Evolutionary conservation across 2,113 vertebrate genomes (phyloP).

Genomic region (Pelodiscus sinensis): DNA sequence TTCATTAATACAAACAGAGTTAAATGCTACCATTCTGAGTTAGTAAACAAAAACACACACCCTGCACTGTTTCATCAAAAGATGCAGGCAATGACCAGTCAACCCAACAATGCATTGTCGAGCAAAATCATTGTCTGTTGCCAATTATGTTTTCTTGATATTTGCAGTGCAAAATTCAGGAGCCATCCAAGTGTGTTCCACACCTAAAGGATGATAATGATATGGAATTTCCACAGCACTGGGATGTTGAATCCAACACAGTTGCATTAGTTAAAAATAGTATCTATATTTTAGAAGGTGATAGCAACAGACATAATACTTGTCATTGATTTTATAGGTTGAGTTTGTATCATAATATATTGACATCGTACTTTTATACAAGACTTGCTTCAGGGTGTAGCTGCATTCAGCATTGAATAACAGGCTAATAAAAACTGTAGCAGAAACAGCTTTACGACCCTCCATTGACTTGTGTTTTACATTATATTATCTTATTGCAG

Average conservation of each 20-base stretch:
- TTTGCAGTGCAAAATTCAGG: conserved; percentile 11
- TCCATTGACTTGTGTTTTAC: conserved; percentile 82
- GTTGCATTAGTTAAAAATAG: conserved; percentile 64
- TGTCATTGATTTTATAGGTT: conserved; percentile 82
- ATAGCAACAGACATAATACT: conserved; percentile 74
- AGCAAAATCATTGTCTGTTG: neutral
- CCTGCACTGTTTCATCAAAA: neutral
- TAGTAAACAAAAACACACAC: neutral
- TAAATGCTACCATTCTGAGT: neutral
- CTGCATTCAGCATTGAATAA: conserved; percentile 73
- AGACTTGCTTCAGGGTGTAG: conserved; percentile 79
- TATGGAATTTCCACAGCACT: conserved; percentile 37
- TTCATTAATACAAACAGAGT: neutral
- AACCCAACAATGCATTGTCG: neutral
- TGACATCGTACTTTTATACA: conserved; percentile 74
- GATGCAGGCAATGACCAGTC: neutral
- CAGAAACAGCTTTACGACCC: conserved; percentile 80
- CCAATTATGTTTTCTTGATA: neutral
- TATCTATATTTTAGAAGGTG: conserved; percentile 75
- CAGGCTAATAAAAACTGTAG: conserved; percentile 82
- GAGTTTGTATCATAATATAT: conserved; percentile 81
- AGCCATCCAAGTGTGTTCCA: neutral
- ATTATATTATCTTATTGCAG: conserved; percentile 81
- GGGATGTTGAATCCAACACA: neutral
- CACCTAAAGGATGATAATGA: conserved; percentile 44